phyloP scores from a whole-genome alignment of 2,888 invertebrate genomes.

The Lingula anatina region DNA sequence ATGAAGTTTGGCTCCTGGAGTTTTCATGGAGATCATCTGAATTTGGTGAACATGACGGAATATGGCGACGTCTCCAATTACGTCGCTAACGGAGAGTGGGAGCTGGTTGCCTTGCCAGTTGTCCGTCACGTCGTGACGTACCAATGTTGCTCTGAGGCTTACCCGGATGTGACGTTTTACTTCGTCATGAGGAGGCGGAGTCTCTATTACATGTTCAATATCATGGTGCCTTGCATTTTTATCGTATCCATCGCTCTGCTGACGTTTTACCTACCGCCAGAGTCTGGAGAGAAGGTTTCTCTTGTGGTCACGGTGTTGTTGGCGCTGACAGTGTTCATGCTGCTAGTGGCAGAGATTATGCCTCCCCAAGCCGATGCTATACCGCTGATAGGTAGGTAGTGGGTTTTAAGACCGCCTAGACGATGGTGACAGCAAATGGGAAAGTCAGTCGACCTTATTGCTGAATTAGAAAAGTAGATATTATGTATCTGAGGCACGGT shows the following conservation, averaged over 20 bases:
- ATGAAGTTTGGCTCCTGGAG: slow-evolving; percentile 87
- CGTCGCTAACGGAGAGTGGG: slow-evolving; percentile 99
- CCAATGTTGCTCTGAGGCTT: slow-evolving; percentile 81
- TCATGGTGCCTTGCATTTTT: slow-evolving; percentile 97
- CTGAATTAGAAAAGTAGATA: too few species aligned
- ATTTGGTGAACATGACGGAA: slow-evolving; percentile 75
- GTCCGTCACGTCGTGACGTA: slow-evolving; percentile 44
- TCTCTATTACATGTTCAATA: slow-evolving; percentile 98
- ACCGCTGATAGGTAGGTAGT: slow-evolving; percentile 91
- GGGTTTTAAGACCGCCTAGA: too few species aligned
- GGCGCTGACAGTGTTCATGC: slow-evolving; percentile 95
- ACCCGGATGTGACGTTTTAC: slow-evolving; percentile 89
- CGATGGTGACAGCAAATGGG: too few species aligned
- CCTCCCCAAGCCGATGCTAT: slow-evolving; percentile 98
- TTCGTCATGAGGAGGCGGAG: slow-evolving; percentile 94
- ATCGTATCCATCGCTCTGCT: slow-evolving; percentile 98
- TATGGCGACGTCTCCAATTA: slow-evolving; percentile 93
- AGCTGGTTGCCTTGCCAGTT: slow-evolving; percentile 65
- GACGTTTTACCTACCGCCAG: slow-evolving; percentile 95
- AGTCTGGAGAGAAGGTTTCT: too few species aligned
- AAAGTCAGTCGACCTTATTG: too few species aligned
- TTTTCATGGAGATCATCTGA: slow-evolving; percentile 42
- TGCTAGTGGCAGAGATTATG: slow-evolving; percentile 98
- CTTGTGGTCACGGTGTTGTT: slow-evolving; percentile 95
- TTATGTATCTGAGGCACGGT: too few species aligned